Base-by-base conservation (phyloP, 2,888 invertebrate species). In the Chorisops tibialis region DNA sequence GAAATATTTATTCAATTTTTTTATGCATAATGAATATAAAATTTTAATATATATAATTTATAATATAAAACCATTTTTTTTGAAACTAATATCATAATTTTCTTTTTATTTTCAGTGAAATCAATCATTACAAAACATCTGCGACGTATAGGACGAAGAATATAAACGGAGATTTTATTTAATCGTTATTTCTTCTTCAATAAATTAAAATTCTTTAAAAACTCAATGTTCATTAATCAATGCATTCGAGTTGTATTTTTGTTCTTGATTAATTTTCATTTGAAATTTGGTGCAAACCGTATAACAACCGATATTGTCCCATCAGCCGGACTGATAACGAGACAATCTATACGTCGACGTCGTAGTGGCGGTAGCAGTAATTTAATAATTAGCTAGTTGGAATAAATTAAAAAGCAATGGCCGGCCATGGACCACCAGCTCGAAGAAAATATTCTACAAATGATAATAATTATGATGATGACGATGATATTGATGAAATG, bases 361-460 rank as follows among this genome's bases (percentile, higher is more conserved):
- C 14, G 24, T 43, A 7, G 37, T 24, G 18, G 19, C 18, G 16
- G 49, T n/a, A 19, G 19, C 35, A n/a, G n/a, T 12, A 41, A 37
- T 51, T 51, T 38, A 14, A 45, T 18, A 7, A 24, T 37, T 18
- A 58, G 14, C 18, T 41, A 30, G 16, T 51, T 24, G 12, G 14
- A 22, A 30, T 49, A n/a, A 5, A 12, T 14, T 9, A 11, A 14
- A 22, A 19, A 7, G 35, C n/a, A 51, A 51, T 49, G 69, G 78
- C 78, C 78, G 75, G 75, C 35, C 78, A 78, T 68, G 77, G 72
- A 65, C 72, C 74, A 51, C 74, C 78, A 59, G 68, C 72, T 37
- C 71, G 73, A 51, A 71, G 71, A 69, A 76, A 74, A 70, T 70
- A 35, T 30, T n/a, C 30, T 50, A 41, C 30, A 61, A 18, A 14